These are phyloP conservation scores for Oryzias sinensis DNA, from an alignment of 2,797 vertebrate species.

Conservation along the genomic window DNA sequence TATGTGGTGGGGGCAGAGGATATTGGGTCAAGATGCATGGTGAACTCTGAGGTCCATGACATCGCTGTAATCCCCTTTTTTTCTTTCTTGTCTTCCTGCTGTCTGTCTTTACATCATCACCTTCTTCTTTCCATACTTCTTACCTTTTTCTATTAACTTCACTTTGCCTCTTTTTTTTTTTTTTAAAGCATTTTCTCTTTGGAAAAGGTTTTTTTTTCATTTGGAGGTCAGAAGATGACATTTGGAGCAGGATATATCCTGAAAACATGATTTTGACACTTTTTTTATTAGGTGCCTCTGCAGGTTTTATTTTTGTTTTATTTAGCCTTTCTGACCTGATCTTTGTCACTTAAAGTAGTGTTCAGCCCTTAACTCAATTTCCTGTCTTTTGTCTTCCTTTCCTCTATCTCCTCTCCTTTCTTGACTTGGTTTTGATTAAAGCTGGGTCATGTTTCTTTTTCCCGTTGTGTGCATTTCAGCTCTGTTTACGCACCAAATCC, in stretches of 20 bases:
- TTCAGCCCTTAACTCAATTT: constrained; percentile 6
- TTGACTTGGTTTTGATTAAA: constrained; percentile 18
- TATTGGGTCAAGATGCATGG: constrained; percentile 67
- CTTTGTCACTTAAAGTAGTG: constrained; percentile 11
- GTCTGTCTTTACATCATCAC: constrained; percentile 44
- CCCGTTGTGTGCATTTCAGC: constrained; percentile 26
- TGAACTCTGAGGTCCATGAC: constrained; percentile 61
- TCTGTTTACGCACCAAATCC: constrained; percentile 31
- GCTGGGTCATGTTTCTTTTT: constrained; percentile 34
- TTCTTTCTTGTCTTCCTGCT: constrained; percentile 58
- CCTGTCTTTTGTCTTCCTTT: constrained; percentile 14
- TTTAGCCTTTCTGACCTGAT: constrained; percentile 1
- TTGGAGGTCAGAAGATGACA: constrained; percentile 4
- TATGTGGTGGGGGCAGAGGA: constrained; percentile 66
- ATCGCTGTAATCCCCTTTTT: constrained; percentile 62
- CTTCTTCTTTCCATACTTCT: constrained; percentile 6
- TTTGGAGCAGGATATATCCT: constrained; percentile 1
- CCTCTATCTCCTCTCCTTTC: constrained; percentile 17
- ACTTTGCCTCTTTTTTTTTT: constrained; percentile 9
- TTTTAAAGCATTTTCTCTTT: constrained; percentile 4
- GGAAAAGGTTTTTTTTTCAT: constrained; percentile 7
- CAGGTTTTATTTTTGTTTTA: background rate
- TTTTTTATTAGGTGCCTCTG: constrained; percentile 1
- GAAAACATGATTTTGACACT: background rate
- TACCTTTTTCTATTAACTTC: constrained; percentile 5